phyloP scores from a whole-genome alignment of 2,888 invertebrate genomes.

The Phasia obesa region DNA sequence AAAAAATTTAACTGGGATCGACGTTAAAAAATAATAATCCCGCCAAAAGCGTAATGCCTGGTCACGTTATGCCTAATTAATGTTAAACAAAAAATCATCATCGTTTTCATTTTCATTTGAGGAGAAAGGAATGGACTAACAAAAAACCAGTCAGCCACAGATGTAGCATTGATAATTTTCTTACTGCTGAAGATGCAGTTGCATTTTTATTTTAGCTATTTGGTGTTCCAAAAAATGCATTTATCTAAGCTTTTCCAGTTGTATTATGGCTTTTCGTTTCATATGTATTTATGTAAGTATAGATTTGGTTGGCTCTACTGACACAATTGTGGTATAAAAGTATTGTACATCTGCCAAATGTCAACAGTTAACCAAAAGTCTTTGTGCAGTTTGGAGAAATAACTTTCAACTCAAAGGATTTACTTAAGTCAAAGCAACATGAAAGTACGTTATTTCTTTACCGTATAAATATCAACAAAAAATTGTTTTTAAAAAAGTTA shows the following conservation, averaged over 20 bases:
- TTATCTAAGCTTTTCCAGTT: slow-evolving; percentile 68
- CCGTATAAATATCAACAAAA: background rate
- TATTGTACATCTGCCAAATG: slow-evolving; percentile 65
- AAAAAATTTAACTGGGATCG: too few relatives aligned
- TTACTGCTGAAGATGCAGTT: slow-evolving; percentile 43
- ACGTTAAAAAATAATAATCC: too few relatives aligned
- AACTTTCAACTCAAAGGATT: slow-evolving; percentile 46
- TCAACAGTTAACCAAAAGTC: slow-evolving; percentile 55
- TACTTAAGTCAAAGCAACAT: slow-evolving; percentile 40
- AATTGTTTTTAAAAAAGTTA: too few relatives aligned
- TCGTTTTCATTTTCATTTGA: slow-evolving; percentile 45
- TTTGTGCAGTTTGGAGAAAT: slow-evolving; percentile 56
- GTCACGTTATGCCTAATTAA: background rate
- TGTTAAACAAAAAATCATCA: slow-evolving; percentile 1
- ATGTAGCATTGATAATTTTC: slow-evolving; percentile 2
- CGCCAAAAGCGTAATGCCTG: too few relatives aligned
- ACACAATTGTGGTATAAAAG: slow-evolving; percentile 68
- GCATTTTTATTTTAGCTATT: slow-evolving; percentile 19
- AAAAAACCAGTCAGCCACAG: slow-evolving; percentile 13
- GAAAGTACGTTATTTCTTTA: slow-evolving; percentile 59
- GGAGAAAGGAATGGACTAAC: slow-evolving; percentile 9
- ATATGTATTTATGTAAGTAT: slow-evolving; percentile 17
- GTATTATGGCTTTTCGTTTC: slow-evolving; percentile 58
- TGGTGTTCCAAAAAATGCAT: slow-evolving; percentile 50
- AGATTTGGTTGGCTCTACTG: slow-evolving; percentile 50